Base-by-base conservation (phyloP, 2,888 invertebrate species). In the Crematogaster levior region DNA sequence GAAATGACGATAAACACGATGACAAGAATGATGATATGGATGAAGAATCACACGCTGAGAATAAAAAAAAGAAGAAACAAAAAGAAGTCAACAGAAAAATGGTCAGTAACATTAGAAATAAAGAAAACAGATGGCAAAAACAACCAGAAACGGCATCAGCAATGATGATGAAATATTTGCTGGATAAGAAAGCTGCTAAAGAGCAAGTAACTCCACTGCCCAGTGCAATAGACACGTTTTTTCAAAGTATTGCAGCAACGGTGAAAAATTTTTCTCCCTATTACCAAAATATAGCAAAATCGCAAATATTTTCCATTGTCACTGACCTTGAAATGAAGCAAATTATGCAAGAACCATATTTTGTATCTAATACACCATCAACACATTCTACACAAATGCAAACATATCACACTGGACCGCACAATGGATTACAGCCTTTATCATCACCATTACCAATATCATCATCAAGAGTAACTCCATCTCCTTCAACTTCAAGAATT, bases 231-330 rank as follows among this genome's bases (percentile, higher is more conserved):
- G 37, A 61, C 6, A 61, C 21, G 5, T 24, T 63, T 5, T 63
- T 63, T 63, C 21, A 24, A 15, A 63, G 63, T 63, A 40, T 40
- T 63, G 63, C 37, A 40, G 7, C 21, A 24, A 83, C 73, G 1
- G 72, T 84, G 1, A 73, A 83, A 37, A 60, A n/a, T 24, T 84
- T 83, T 53, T 79, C 72, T 73, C 68, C 73, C 2, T 84, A 79
- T 40, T 81, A 83, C 73, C 68, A 81, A 66, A 84, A 83, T 15
- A 66, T 84, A 79, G 79, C 82, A 0, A 84, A 84, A 27, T 74
- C 82, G 18, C 27, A 82, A 73, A 77, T 84, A 72, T 84, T 84
- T 58, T 53, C 61, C 18, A 77, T 84, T 7, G n/a, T 30, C 66
- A 18, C 10, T 66, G 46, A 66, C 18, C 46, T 27, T 66, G 46